Evolutionary conservation across 2,797 vertebrate genomes (phyloP), one percentile per base, ranked within the genome.

Genomic region (Craterocephalus amniculus): DNA sequence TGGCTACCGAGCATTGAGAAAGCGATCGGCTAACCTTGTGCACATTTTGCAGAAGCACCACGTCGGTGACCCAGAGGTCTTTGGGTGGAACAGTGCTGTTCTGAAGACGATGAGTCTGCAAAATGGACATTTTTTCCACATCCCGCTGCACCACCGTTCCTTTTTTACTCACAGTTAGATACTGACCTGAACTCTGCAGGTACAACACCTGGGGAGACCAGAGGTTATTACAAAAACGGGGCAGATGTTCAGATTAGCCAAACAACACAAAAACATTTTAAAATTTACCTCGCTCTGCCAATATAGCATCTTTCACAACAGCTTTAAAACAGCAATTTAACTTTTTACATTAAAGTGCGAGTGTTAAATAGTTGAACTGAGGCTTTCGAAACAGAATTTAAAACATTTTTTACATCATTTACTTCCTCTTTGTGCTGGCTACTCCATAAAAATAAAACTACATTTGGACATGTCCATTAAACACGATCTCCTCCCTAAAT

Each of bases 31-130:
- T 63, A 86, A 96, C 96, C 95, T 96, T 95, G 87, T 95, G 91
- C 10, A 94, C 80, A 36, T 96, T 96, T 84, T 90, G 91, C 75
- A 96, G 85, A 72, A 93, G 86, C 78, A 93, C 94, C 85, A 94
- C 59, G 58, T 94, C 94, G 1, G 96, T 96, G 71, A 95, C 95
- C 95, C 95, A 96, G 27, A 96, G 92, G 87, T 96, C 93, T 88
- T 94, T 95, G 67, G 93, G 90, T 68, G 86, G 85, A 59, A 93
- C 92, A 0, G 91, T 87, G 83, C 94, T 93, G 63, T 94, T 95
- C 40, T 88, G 90, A 58, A 97, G 90, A 36, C 88, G 93, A 71
- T 93, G 75, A 14, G 87, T 90, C 85, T 90, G 90, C 64, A 95
- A 87, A 24, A 94, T 85, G 26, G 91, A 93, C 83, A 96, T 84